phyloP scores from a whole-genome alignment of 2,113 vertebrate genomes.

The Spea multiplicata region DNA sequence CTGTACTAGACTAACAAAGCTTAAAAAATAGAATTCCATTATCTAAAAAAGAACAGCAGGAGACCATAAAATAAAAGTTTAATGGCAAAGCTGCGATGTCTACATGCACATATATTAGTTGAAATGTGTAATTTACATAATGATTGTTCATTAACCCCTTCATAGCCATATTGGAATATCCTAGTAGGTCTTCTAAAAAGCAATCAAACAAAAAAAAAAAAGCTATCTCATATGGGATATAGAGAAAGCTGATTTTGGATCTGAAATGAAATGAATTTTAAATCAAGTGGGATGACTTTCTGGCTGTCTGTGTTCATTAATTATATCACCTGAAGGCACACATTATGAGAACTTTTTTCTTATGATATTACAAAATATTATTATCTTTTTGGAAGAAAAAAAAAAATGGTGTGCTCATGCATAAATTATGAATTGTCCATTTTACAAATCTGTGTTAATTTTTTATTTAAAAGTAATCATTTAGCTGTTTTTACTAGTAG shows the following conservation, averaged over 20 bases:
- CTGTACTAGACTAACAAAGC: conserved; percentile 25
- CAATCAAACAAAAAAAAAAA: conserved; percentile 7
- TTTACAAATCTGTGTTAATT: conserved; percentile 28
- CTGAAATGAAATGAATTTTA: conserved; percentile 42
- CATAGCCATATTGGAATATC: background rate
- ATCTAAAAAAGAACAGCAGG: conserved; percentile 34
- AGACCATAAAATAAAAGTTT: conserved; percentile 45
- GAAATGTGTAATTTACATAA: conserved; percentile 21
- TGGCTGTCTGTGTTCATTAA: conserved; percentile 40
- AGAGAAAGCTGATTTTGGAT: conserved; percentile 32
- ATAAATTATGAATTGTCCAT: conserved; percentile 40
- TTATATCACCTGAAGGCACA: conserved; percentile 42
- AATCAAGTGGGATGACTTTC: conserved; percentile 39
- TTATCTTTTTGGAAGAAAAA: conserved; percentile 12
- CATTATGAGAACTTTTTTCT: conserved; percentile 41
- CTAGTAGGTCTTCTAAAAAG: background rate
- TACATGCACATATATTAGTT: conserved; percentile 39
- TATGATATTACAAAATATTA: conserved; percentile 46
- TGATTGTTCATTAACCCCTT: conserved; percentile 27
- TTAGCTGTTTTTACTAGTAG: conserved; percentile 10
- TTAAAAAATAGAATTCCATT: conserved; percentile 39
- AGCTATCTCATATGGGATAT: conserved; percentile 22
- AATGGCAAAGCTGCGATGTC: conserved; percentile 35
- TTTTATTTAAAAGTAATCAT: conserved; percentile 9
- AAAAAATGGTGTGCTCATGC: conserved; percentile 13